Evolutionary conservation across 2,888 invertebrate genomes (phyloP).

Genomic region (Synanthedon andrenaeformis): DNA sequence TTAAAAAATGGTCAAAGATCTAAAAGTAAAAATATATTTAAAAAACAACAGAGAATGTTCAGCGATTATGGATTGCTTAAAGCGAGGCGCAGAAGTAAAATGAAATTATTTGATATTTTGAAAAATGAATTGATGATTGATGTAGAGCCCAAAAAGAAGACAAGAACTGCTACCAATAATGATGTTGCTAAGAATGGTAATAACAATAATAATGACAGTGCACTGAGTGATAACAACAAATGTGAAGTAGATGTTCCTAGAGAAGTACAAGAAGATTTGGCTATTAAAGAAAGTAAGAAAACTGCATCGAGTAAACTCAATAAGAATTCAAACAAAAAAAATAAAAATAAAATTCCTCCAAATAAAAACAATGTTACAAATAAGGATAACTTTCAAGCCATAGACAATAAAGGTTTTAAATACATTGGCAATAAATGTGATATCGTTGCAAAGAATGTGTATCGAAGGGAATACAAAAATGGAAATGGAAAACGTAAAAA

Average conservation of each 20-base stretch:
- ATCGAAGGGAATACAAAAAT: slow-evolving; percentile 9
- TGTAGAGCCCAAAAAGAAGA: slow-evolving; percentile 11
- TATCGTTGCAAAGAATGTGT: too few relatives aligned
- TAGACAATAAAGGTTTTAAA: too few relatives aligned
- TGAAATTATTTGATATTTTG: slow-evolving; percentile 39
- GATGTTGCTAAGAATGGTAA: slow-evolving; percentile 9
- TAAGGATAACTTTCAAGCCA: too few relatives aligned
- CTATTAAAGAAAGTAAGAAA: slow-evolving; percentile 1
- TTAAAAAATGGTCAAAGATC: not conserved
- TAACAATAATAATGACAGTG: slow-evolving; percentile 62
- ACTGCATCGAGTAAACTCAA: not conserved
- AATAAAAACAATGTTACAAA: slow-evolving; percentile 1
- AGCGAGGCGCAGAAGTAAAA: slow-evolving; percentile 25
- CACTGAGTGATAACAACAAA: slow-evolving; percentile 36
- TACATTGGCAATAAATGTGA: too few relatives aligned
- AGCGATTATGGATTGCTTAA: slow-evolving; percentile 28
- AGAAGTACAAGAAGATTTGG: not conserved
- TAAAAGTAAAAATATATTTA: too few relatives aligned
- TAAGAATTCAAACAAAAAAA: slow-evolving; percentile 7
- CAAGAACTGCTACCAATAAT: slow-evolving; percentile 6
- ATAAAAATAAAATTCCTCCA: slow-evolving; percentile 5
- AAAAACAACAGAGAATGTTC: slow-evolving; percentile 9
- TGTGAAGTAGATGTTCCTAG: slow-evolving; percentile 3
- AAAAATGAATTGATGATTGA: slow-evolving; percentile 46
- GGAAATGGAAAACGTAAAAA: slow-evolving; percentile 12